Evolutionary conservation across 2,888 invertebrate genomes (phyloP), one percentile per base, ranked within the genome.

Genomic region (Odontomyia ornata): DNA sequence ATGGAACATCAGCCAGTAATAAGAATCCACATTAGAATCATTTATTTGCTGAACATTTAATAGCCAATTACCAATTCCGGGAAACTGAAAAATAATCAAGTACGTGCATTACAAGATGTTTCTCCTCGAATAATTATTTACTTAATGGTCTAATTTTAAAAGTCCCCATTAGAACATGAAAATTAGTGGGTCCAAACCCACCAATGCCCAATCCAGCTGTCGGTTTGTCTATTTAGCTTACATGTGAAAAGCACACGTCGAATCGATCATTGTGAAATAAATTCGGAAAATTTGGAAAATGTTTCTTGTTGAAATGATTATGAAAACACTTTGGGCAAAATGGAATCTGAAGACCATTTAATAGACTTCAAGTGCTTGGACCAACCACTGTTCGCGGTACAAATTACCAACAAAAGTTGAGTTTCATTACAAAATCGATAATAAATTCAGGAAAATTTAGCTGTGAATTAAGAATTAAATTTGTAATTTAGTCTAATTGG

Each of bases 101-200:
- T 73, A 47, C 30, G 56, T 25, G 47, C 69, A 28, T 72, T 56
- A 67, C 56, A 72, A 57, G 36, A 73, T 73, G 36, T 60, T 73
- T 21, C 57, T 73, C 13, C 13, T 23, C 43, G 28, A 21, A 30
- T 57, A 73, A 60, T 73, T 73, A 73, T 73, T 73, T 73, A 73
- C 73, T 36, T 73, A 73, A 73, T 52, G 73, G 25, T 73, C 73
- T 73, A 73, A 73, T 60, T 73, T 73, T 73, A 73, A 36, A 73
- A 73, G 57, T 73, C n/a, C 30, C 52, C 11, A 60, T 73, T 57
- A 73, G 60, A 15, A 30, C 30, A 57, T 15, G 5, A 5, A 30
- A 21, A 21, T 36, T 36, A 36, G 36, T 36, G 36, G 3, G 9
- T 9, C 36, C 36, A 36, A 36, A 36, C 36, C n/a, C n/a, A n/a